These are phyloP conservation scores for Stegastes partitus DNA, from an alignment of 2,113 vertebrate genomes.

Conservation along the genomic window DNA sequence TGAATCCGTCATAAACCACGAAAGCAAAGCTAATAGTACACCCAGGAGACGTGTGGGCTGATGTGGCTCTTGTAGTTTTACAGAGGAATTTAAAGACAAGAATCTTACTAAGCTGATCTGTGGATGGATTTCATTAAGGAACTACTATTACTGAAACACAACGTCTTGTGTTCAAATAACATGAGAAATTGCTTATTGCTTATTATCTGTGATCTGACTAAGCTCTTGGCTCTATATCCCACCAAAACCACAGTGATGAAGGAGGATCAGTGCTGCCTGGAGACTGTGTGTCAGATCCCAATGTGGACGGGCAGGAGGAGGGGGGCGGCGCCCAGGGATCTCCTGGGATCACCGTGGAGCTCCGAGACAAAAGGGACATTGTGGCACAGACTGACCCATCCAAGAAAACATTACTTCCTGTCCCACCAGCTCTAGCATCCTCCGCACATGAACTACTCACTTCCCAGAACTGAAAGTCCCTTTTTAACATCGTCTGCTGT, in stretches of 20 bases:
- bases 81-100: neutral
- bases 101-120: neutral
- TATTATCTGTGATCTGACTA: slow-evolving; percentile 62
- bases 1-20: neutral
- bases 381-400: slow-evolving; percentile 70
- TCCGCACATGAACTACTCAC: slow-evolving; percentile 51
- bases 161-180: slow-evolving; percentile 40
- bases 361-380: slow-evolving; percentile 76
- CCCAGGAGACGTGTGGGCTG: neutral
- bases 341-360: slow-evolving; percentile 62
- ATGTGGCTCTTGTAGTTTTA: slow-evolving; percentile 5
- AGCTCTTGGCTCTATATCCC: slow-evolving; percentile 38
- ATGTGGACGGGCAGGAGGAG: slow-evolving; percentile 18
- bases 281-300: slow-evolving; percentile 69
- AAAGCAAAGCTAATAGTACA: neutral
- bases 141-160: slow-evolving; percentile 20
- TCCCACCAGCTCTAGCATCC: slow-evolving; percentile 71
- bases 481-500: slow-evolving; percentile 41
- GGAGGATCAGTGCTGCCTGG: slow-evolving; percentile 52
- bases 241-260: slow-evolving; percentile 38
- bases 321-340: slow-evolving; percentile 45
- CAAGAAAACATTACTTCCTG: slow-evolving; percentile 73
- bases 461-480: slow-evolving; percentile 64
- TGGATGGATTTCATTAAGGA: slow-evolving; percentile 21
- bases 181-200: slow-evolving; percentile 31